These are phyloP conservation scores for Macrobrachium nipponense DNA, from an alignment of 1,140 invertebrate species.

Conservation along the genomic window DNA sequence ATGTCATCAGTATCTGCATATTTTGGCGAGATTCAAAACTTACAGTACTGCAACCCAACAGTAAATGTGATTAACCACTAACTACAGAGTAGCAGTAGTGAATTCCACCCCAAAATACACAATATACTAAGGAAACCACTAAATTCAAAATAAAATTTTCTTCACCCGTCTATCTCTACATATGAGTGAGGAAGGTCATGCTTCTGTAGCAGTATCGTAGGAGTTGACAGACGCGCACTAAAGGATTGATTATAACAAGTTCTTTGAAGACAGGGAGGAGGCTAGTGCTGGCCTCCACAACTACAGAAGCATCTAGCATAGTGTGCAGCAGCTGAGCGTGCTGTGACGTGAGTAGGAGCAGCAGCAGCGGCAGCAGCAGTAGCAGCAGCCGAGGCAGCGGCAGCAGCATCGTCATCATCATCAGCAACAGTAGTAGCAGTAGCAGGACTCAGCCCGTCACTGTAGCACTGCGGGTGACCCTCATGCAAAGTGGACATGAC, in stretches of 20 bases:
- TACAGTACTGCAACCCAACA: no score
- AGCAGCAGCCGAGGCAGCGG: slow-evolving; percentile 30
- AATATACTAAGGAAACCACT: no score
- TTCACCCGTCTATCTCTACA: no score
- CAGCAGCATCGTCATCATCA: not conserved
- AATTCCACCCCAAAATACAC: no score
- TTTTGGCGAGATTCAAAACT: no score
- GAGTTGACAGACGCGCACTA: slow-evolving; percentile 55
- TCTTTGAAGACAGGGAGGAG: slow-evolving; percentile 56
- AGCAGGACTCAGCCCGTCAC: no score
- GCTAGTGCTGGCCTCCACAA: slow-evolving; percentile 55
- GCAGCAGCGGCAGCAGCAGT: slow-evolving; percentile 31
- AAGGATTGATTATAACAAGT: slow-evolving; percentile 28
- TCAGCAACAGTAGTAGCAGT: not conserved
- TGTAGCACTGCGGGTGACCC: not conserved
- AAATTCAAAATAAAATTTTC: no score
- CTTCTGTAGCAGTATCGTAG: slow-evolving; percentile 52
- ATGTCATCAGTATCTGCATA: no score
- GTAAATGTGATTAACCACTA: no score
- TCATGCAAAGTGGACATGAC: slow-evolving; percentile 48
- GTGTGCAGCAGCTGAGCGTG: slow-evolving; percentile 40
- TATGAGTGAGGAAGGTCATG: slow-evolving; percentile 57
- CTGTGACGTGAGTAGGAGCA: slow-evolving; percentile 16
- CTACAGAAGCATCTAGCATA: slow-evolving; percentile 58
- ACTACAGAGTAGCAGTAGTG: no score